Base-by-base conservation (phyloP, 2,797 vertebrate genomes). In the Anguilla anguilla region DNA sequence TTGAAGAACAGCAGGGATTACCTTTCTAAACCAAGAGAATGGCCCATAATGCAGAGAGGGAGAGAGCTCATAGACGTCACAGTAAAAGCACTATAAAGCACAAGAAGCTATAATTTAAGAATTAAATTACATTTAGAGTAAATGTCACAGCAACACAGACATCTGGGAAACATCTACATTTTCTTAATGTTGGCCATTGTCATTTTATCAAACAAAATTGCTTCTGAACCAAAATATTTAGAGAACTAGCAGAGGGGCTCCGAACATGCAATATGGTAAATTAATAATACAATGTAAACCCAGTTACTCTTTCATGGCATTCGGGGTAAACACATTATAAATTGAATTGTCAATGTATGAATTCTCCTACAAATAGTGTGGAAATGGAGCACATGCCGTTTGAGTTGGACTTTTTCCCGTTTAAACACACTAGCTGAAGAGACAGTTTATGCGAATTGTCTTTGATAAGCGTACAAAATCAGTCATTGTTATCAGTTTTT, bases 151-250 rank as follows among this genome's bases (percentile, higher is more conserved):
- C 91, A 90, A 91, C 91, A 90, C 39, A 95, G 94, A 95, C 91
- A 92, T 94, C 94, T 95, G 94, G 94, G 92, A 93, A 92, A 94
- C 93, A 92, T 94, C 93, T 91, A 91, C 91, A 90, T 94, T 88
- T 91, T 90, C 94, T 93, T 93, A 94, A 95, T 94, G 91, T 92
- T 91, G 87, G 89, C 94, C 91, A 94, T 93, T 94, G 94, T 95
- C 94, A 93, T 95, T 95, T 94, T 91, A 95, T 94, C 94, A 96
- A 94, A 95, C 94, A 93, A 94, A 95, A 95, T 95, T 93, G 89
- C 92, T 92, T 95, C 94, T 93, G 89, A 93, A 95, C 88, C 93
- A 91, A 95, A 95, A 94, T 94, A 95, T 94, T 94, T 95, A 91
- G 93, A 94, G 91, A 93, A 92, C 87, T 90, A 92, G 91, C 93